Evolutionary conservation across 1,140 invertebrate genomes (phyloP), one percentile per base, ranked within the genome.

Genomic region (Condylostylus longicornis): DNA sequence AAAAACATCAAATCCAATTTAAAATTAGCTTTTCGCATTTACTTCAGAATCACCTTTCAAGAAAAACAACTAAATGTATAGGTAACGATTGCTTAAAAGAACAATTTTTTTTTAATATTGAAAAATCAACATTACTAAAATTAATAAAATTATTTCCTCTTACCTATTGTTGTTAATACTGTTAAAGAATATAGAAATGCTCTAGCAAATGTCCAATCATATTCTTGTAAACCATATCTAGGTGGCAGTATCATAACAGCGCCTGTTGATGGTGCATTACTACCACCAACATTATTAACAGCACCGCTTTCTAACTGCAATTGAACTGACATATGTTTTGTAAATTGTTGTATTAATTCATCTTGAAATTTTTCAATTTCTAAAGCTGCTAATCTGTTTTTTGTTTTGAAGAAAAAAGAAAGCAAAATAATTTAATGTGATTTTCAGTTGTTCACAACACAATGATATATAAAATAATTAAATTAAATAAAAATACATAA

Each of bases 111-210:
- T 20, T 18, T 29, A 18, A 19, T 5, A 31, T 34, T 39, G 15
- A 9, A n/a, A 31, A 25, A 38, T 38, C 14, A 4, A 10, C 17
- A 27, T 15, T 33, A 40, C 17, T n/a, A n/a, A n/a, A n/a, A n/a
- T n/a, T n/a, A n/a, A n/a, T n/a, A n/a, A n/a, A n/a, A n/a, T n/a
- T n/a, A 30, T 35, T 13, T 27, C 20, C 34, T 75, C 79, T 78
- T 69, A 94, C 90, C 91, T 56, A 95, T 94, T 40, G 90, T 96
- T 4, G 90, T 96, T 23, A 95, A 75, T 32, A 95, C 84, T 14
- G 91, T 96, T 35, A 97, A 69, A 12, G 89, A 94, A 66, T 96
- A 98, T 15, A 96, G 74, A 62, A 94, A 94, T 12, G 89, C 84
- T 54, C 85, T 83, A 17, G 87, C 83, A 53, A 94, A 88, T 49